A percentile compares a stretch with the other conserved stretches of the same genome.
These are phyloP conservation scores for Eupristina koningsbergeri DNA, from an alignment of 1,140 invertebrate species.

Conservation along the genomic window DNA sequence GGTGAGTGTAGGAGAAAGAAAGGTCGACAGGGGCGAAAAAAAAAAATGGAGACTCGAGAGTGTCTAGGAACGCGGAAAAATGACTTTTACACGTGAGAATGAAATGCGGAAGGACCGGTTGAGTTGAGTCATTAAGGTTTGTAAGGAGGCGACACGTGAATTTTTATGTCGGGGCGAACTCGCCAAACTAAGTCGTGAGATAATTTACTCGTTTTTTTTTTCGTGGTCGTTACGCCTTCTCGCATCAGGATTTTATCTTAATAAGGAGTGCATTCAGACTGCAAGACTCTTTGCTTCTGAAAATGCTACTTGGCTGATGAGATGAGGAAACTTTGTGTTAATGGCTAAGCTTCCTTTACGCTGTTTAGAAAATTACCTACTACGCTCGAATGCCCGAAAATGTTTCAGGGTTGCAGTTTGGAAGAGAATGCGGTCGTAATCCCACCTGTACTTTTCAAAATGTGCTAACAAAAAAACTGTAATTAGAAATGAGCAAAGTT, in stretches of 20 bases:
- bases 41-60: background rate
- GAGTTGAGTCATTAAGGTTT: constrained; percentile 50
- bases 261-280: background rate
- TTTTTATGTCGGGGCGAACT: constrained; percentile 41
- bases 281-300: background rate
- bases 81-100: background rate
- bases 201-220: constrained; percentile 9
- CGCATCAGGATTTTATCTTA: background rate
- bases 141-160: constrained; percentile 54
- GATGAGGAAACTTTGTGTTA: constrained; percentile 6
- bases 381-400: background rate
- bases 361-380: background rate
- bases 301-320: background rate
- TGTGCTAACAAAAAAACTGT: background rate
- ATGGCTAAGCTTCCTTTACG: background rate
- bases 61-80: background rate
- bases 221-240: background rate
- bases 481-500: constrained; percentile 7
- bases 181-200: background rate
- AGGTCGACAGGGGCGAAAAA: background rate
- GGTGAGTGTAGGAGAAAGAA: background rate
- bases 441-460: background rate
- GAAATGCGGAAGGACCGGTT: background rate
- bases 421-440: background rate
- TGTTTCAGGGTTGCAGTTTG: background rate